Conservation (phyloP, 2,113 vertebrate species). For the Engystomops pustulosus region DNA sequence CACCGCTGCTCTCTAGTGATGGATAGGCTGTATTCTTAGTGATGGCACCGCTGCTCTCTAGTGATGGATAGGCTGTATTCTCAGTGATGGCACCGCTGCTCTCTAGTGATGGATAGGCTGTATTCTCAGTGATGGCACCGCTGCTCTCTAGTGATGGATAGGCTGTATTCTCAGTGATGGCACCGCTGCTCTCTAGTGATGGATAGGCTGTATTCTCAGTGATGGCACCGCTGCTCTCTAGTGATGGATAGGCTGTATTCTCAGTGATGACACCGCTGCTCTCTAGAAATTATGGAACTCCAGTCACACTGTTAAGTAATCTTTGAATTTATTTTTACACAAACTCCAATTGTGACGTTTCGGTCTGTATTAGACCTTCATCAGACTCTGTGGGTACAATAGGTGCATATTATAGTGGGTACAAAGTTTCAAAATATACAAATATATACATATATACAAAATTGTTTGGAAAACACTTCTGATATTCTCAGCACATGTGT, state of each 20-base stretch:
- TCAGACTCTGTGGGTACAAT: too few relatives aligned
- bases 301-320: too few relatives aligned
- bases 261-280: neutral
- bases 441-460: too few relatives aligned
- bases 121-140: neutral
- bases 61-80: neutral
- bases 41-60: neutral
- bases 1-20: neutral
- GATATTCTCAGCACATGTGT: too few relatives aligned
- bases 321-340: too few relatives aligned
- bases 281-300: too few relatives aligned
- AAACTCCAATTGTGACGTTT: too few relatives aligned
- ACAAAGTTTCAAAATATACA: too few relatives aligned
- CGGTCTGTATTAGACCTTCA: too few relatives aligned
- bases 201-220: constrained; percentile 1
- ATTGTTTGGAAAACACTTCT: too few relatives aligned
- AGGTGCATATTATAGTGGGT: too few relatives aligned
- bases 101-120: neutral
- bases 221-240: neutral
- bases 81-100: neutral
- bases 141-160: neutral
- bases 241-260: neutral
- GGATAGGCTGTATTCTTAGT: neutral
- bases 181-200: neutral
- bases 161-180: neutral